Evolutionary conservation across 2,113 vertebrate species (phyloP), one percentile per base, ranked within the genome.

Genomic region (Vulpes vulpes): DNA sequence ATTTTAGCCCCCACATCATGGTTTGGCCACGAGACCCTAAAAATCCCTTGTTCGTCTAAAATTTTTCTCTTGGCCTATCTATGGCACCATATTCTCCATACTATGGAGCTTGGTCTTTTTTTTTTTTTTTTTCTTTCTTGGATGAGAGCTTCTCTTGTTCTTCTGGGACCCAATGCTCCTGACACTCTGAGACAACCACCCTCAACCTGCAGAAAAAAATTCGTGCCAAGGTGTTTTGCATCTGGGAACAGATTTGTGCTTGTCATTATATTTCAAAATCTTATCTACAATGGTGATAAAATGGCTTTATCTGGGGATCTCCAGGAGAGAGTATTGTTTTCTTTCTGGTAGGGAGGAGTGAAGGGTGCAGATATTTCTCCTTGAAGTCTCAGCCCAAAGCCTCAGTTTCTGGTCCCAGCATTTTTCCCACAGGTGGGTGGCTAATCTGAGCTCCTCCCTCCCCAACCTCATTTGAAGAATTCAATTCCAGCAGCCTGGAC

Each of bases 331-430:
- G 8, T 30, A 53, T 27, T 84, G 51, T 53, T 90, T 93, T 69
- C 64, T 32, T 88, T 80, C 71, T 35, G 14, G 53, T 38, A 67
- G 35, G 43, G 9, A 49, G 80, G 38, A 82, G 57, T 25, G 35
- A 71, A 83, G 9, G 4, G 23, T 95, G 35, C n/a, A 67, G 81
- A 69, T 71, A 69, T 55, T 88, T 92, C 43, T 82, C 53, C 27
- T 57, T 91, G 80, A 96, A 92, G 55, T 85, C 85, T 92, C 51
- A 85, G 64, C 32, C 17, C 57, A 43, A 62, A 94, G 86, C 53
- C 49, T 57, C 19, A 22, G 35, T 23, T 30, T 67, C 1, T 4
- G 23, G 49, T 55, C 64, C 35, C 3, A 0, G 38, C 17, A 11
- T 7, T 27, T 82, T 65, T 71, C 59, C 9, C 20, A 1, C 1